Conservation (phyloP, 2,113 vertebrate species). For the Solea senegalensis region DNA sequence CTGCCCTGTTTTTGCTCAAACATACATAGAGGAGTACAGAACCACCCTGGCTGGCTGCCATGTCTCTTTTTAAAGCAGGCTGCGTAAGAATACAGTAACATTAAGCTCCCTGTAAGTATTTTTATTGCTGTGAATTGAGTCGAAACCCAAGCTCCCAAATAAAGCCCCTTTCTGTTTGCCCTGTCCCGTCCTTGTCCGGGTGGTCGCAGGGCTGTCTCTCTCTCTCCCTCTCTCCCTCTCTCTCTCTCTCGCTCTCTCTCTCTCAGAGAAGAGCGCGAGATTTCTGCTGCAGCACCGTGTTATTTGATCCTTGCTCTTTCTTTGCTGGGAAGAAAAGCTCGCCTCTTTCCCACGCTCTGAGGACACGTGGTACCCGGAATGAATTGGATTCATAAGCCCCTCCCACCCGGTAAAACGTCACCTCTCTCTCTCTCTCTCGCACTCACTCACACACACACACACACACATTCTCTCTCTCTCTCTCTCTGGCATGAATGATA, state of each 20-base stretch:
- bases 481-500: constrained; percentile 12
- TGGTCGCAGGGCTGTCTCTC: constrained; percentile 50
- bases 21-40: constrained; percentile 14
- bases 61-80: background rate
- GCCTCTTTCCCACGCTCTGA: constrained; percentile 99
- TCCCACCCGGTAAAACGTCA: constrained; percentile 83
- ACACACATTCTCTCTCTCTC: background rate
- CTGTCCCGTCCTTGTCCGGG: constrained; percentile 64
- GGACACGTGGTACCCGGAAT: constrained; percentile 91
- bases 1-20: background rate
- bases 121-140: constrained; percentile 52
- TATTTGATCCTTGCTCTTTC: constrained; percentile 88
- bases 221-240: constrained; percentile 56
- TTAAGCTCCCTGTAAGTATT: constrained; percentile 17
- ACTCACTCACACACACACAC: background rate
- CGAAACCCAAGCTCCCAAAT: constrained; percentile 47
- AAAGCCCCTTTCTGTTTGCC: constrained; percentile 41
- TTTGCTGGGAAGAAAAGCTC: constrained; percentile 98
- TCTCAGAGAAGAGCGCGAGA: constrained; percentile 34
- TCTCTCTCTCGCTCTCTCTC: constrained; percentile 4
- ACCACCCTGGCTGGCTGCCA: constrained; percentile 24
- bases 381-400: constrained; percentile 89
- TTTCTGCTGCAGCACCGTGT: constrained; percentile 78
- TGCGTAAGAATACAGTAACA: constrained; percentile 21
- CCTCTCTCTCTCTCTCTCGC: constrained; percentile 26